Conservation (phyloP, 2,888 invertebrate species). For the Harpalus rufipes region DNA sequence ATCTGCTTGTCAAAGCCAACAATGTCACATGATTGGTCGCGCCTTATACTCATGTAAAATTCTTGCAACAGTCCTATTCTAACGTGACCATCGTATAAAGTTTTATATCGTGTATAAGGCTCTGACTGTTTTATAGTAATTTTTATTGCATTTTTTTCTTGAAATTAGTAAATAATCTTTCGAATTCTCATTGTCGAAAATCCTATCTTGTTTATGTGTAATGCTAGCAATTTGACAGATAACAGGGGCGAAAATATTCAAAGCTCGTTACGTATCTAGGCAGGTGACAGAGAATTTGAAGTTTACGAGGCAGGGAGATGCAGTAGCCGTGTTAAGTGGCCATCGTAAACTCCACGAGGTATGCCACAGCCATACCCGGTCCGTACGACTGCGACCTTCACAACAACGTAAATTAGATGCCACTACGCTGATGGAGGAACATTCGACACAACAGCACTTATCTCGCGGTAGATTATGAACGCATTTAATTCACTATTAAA, state of each 20-base stretch:
- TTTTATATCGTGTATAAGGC: too few species aligned
- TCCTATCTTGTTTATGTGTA: constrained; percentile 42
- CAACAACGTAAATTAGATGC: constrained; percentile 39
- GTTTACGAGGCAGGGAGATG: constrained; percentile 55
- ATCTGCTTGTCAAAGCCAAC: too few species aligned
- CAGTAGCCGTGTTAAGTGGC: constrained; percentile 63
- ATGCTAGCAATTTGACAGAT: constrained; percentile 48
- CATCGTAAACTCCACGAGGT: constrained; percentile 58
- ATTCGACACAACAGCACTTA: constrained; percentile 43
- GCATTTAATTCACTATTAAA: constrained; percentile 58
- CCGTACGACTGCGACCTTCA: constrained; percentile 21
- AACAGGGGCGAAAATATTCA: constrained; percentile 50
- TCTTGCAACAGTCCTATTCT: too few species aligned
- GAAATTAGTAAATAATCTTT: not conserved
- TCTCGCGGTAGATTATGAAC: constrained; percentile 62
- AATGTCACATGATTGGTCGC: too few species aligned
- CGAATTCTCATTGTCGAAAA: not conserved
- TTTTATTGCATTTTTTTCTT: too few species aligned
- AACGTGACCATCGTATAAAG: too few species aligned
- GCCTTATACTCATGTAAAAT: too few species aligned
- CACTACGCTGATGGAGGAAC: constrained; percentile 9
- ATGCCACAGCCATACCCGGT: constrained; percentile 7
- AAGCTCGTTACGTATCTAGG: constrained; percentile 50
- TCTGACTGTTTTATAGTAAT: not conserved
- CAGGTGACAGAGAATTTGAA: constrained; percentile 61